Evolutionary conservation across 2,113 vertebrate species (phyloP), one percentile per base, ranked within the genome.

Genomic region (Odocoileus hemionus): DNA sequence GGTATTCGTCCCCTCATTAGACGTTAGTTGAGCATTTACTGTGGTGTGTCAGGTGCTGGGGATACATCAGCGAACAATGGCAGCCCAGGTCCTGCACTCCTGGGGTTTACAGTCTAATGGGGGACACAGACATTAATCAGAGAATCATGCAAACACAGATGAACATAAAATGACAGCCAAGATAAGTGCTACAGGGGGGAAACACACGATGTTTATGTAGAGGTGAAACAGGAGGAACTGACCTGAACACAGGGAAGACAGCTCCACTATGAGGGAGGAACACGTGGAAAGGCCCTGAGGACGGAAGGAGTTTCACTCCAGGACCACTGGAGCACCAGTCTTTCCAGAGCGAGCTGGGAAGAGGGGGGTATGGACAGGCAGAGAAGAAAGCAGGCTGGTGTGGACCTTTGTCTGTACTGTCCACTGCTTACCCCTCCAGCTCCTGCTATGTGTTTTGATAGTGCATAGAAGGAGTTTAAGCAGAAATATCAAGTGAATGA

Each of bases 41-140:
- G 2, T 1, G 1, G 36, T 0, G 15, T 23, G 25, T 36, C 12
- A 25, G 78, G 61, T 39, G 28, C 7, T n/a, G 21, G 33, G 57
- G 33, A 43, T 14, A 60, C 5, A 30, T 1, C 0, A 1, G 10
- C 3, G 67, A 57, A 55, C 14, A 8, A 6, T 0, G 50, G 36
- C 15, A 21, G 45, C 76, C 45, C 47, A 50, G 82, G 78, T 26
- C 25, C 19, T 26, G 61, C 16, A 26, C 30, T 87, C 39, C 39
- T n/a, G 50, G 39, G 28, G 57, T 25, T 52, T 12, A 23, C 0
- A 4, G 19, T 26, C 64, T 15, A 54, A 19, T 2, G 7, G 54
- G 39, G 10, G 26, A 25, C 14, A 9, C 7, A 45, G 26, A 16
- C 21, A 1, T 85, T 45, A 30, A 55, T 33, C 8, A 86, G 4